Evolutionary conservation across 2,113 vertebrate genomes (phyloP), one percentile per base, ranked within the genome.

Genomic region (Phyllostomus discolor): DNA sequence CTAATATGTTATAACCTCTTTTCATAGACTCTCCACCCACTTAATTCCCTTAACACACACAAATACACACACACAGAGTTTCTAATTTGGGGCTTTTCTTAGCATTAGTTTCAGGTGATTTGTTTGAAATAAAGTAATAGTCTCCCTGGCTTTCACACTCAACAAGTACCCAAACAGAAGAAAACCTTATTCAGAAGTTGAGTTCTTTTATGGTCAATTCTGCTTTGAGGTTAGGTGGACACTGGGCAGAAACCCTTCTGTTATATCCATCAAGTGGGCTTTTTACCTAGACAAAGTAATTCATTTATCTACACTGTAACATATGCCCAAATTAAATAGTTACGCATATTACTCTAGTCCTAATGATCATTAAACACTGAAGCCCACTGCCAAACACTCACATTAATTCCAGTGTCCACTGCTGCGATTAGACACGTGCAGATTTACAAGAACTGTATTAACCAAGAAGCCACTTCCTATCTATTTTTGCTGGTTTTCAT

Each of bases 91-190:
- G 46, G 35, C 46, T 90, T 94, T 76, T 85, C 52, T 91, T 43
- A 94, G 85, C 28, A 46, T 79, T 87, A 78, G 73, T 76, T 91
- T 92, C 87, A 80, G 50, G 67, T 90, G 35, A 81, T 64, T 89
- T 84, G 33, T 70, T 83, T 83, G 50, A 95, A 97, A 64, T 78
- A 78, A 95, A 88, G 70, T 73, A 79, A 72, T 6, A 46, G 35
- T 72, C 87, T 94, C 73, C 64, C 87, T 91, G 26, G 48, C 92
- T 87, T 89, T 79, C 38, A 93, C 17, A 83, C 26, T 88, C 66
- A 79, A 94, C 17, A 91, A 64, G 62, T 96, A 33, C 62, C 81
- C 69, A 96, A 90, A 83, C 43, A 82, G 69, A 82, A 93, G 26
- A 95, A 88, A 67, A n/a, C 14, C 24, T 59, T 46, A 43, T 59